phyloP scores from a whole-genome alignment of 2,113 vertebrate genomes.

The Gulo gulo region DNA sequence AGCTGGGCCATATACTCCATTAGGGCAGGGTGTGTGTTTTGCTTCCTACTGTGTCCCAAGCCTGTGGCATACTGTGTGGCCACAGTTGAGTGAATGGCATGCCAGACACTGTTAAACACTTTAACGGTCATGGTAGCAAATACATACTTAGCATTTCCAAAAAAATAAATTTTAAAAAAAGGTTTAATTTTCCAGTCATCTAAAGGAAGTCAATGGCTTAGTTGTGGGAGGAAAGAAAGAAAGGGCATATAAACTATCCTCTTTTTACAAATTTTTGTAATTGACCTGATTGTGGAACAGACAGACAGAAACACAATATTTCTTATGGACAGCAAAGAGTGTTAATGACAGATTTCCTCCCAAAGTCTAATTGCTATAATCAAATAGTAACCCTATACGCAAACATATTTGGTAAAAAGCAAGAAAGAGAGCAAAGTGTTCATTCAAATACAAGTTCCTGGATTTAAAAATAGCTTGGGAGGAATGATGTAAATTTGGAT shows the following conservation, averaged over 20 bases:
- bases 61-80: background rate
- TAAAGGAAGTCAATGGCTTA: background rate
- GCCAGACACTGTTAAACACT: background rate
- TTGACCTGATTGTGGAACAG: background rate
- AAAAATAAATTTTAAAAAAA: background rate
- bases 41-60: background rate
- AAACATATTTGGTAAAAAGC: background rate
- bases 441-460: slow-evolving; percentile 44
- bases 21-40: background rate
- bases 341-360: background rate
- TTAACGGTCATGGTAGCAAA: background rate
- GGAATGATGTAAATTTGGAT: slow-evolving; percentile 56
- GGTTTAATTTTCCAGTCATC: background rate
- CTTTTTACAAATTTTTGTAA: background rate
- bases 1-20: background rate
- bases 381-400: background rate
- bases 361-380: background rate
- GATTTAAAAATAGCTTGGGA: slow-evolving; percentile 66
- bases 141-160: background rate
- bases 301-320: background rate
- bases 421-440: background rate
- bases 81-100: background rate
- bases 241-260: background rate
- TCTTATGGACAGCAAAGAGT: background rate
- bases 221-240: background rate